Conservation (phyloP, 2,888 invertebrate genomes). For the Amiota communis region DNA sequence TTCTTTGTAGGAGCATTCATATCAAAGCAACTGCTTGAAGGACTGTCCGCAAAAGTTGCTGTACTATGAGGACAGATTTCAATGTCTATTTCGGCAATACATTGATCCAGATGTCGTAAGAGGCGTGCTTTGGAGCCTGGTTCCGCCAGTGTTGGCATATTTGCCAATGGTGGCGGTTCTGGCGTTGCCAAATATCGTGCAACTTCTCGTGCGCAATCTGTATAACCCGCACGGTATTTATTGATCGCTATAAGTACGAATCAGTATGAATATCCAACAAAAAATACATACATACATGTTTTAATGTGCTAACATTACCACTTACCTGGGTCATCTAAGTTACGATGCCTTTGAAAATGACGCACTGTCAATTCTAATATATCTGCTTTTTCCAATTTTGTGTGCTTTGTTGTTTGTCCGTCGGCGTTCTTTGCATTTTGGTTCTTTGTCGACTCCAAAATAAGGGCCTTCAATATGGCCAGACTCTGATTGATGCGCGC, state of each 20-base stretch:
- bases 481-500: conserved; percentile 84
- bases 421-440: conserved; percentile 71
- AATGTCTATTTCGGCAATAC: conserved; percentile 77
- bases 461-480: conserved; percentile 81
- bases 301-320: conserved; percentile 18
- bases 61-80: conserved; percentile 74
- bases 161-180: conserved; percentile 71
- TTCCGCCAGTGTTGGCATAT: conserved; percentile 74
- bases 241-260: conserved; percentile 60
- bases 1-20: conserved; percentile 56
- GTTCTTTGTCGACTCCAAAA: conserved; percentile 80
- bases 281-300: neutral
- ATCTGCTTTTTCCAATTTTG: conserved; percentile 87
- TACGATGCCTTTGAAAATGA: conserved; percentile 84
- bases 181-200: conserved; percentile 72
- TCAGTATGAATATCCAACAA: neutral
- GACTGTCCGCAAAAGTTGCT: conserved; percentile 66
- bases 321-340: conserved; percentile 77
- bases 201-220: conserved; percentile 79
- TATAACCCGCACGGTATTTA: conserved; percentile 76
- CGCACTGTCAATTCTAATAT: conserved; percentile 88
- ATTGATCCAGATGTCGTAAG: conserved; percentile 77
- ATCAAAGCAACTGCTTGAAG: conserved; percentile 68
- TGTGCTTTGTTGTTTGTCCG: conserved; percentile 79
- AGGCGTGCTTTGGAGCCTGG: conserved; percentile 77